A percentile compares a stretch with the other conserved stretches of the same genome.
phyloP scores from a whole-genome alignment of 2,797 vertebrate genomes.

The Garrulus glandarius region DNA sequence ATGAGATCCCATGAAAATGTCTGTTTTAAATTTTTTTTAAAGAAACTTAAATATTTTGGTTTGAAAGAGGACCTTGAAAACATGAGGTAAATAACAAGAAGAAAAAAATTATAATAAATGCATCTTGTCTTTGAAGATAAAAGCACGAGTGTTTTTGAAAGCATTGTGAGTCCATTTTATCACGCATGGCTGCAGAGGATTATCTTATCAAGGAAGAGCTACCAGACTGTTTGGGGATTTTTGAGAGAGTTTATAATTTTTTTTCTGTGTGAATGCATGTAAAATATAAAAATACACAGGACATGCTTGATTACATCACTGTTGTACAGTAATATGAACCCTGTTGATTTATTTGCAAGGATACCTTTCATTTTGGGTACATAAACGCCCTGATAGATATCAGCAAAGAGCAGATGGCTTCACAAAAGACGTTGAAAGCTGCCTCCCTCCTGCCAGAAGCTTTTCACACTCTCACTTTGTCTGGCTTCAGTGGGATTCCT shows the following conservation, averaged over 20 bases:
- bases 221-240: neutral
- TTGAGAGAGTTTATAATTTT: neutral
- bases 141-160: neutral
- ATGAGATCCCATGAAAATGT: neutral
- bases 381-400: neutral
- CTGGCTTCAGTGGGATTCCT: neutral
- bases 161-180: neutral
- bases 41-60: neutral
- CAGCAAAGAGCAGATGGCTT: conserved; percentile 40
- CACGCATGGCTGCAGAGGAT: neutral
- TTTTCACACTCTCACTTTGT: conserved; percentile 32
- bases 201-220: neutral
- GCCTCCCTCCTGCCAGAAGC: conserved; percentile 17
- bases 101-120: neutral
- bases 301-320: neutral
- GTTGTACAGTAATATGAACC: neutral
- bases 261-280: neutral
- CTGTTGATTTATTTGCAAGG: neutral
- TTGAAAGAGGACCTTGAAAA: neutral
- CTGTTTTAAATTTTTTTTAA: neutral
- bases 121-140: neutral
- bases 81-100: neutral
- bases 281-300: neutral
- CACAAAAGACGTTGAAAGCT: conserved; percentile 3
- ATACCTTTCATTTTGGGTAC: neutral